These are phyloP conservation scores for Polyommatus icarus DNA, from an alignment of 2,888 invertebrate species.

Conservation along the genomic window DNA sequence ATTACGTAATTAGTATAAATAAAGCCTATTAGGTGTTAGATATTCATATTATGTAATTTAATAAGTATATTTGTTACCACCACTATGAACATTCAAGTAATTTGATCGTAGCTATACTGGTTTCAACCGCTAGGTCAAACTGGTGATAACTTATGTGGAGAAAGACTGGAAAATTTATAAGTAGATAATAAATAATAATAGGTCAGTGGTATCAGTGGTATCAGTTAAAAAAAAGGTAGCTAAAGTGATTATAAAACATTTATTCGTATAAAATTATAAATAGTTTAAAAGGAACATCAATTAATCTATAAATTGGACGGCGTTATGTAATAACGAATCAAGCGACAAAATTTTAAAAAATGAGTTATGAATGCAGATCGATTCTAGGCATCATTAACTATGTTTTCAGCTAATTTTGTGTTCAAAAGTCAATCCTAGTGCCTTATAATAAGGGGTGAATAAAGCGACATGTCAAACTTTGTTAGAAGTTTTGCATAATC, in stretches of 20 bases:
- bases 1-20: not conserved
- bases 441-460: no score
- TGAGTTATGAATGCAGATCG: no score
- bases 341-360: no score
- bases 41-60: not conserved
- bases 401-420: no score
- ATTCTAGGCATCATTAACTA: no score
- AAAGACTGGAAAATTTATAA: not conserved
- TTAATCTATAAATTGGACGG: conserved; percentile 44
- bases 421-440: no score
- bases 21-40: no score
- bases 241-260: conserved; percentile 38
- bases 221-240: not conserved
- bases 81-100: not conserved
- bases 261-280: conserved; percentile 42
- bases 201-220: not conserved
- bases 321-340: no score
- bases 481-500: no score
- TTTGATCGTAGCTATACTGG: not conserved
- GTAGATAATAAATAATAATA: not conserved
- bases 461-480: no score
- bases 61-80: not conserved
- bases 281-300: conserved; percentile 29
- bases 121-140: conserved; percentile 12
- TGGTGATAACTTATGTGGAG: not conserved